Percentiles rank a stretch among this genome's conserved stretches.
These are phyloP conservation scores for Leptodactylus fuscus DNA, from an alignment of 2,113 vertebrate species.

Conservation along the genomic window DNA sequence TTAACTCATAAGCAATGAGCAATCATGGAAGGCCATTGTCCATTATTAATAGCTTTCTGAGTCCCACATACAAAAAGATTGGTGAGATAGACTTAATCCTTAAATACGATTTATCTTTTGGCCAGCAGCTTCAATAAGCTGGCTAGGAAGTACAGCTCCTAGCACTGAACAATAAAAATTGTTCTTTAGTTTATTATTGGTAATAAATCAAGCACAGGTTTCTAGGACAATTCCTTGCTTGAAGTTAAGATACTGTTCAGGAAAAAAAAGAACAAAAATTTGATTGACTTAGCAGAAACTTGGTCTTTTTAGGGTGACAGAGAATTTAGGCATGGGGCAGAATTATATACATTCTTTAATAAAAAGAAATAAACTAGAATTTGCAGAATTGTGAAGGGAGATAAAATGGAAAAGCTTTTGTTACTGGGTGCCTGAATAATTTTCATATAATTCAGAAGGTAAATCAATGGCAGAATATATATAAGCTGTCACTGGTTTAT, in stretches of 20 bases:
- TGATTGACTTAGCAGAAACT: conserved; percentile 53
- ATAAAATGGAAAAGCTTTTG: not conserved
- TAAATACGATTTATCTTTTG: conserved; percentile 75
- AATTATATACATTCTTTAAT: not conserved
- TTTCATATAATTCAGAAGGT: not conserved
- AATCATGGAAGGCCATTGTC: conserved; percentile 52
- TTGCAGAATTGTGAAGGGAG: not conserved
- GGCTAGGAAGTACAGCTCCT: conserved; percentile 69
- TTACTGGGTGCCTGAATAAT: not conserved
- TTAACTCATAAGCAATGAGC: conserved; percentile 39
- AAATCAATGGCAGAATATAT: not conserved
- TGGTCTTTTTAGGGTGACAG: not conserved
- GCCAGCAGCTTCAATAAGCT: conserved; percentile 71
- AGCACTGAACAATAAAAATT: conserved; percentile 72
- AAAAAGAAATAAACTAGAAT: not conserved
- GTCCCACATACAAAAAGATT: conserved; percentile 47
- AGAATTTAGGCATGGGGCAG: not conserved
- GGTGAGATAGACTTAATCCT: conserved; percentile 62
- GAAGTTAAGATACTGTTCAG: conserved; percentile 62
- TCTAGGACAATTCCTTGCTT: conserved; percentile 62
- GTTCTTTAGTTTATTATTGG: conserved; percentile 70
- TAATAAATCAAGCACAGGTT: conserved; percentile 71
- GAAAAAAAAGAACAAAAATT: conserved; percentile 52
- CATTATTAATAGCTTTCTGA: conserved; percentile 49
- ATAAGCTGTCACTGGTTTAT: not conserved